Conservation (phyloP, 1,140 invertebrate genomes). For the Watersipora subatra region DNA sequence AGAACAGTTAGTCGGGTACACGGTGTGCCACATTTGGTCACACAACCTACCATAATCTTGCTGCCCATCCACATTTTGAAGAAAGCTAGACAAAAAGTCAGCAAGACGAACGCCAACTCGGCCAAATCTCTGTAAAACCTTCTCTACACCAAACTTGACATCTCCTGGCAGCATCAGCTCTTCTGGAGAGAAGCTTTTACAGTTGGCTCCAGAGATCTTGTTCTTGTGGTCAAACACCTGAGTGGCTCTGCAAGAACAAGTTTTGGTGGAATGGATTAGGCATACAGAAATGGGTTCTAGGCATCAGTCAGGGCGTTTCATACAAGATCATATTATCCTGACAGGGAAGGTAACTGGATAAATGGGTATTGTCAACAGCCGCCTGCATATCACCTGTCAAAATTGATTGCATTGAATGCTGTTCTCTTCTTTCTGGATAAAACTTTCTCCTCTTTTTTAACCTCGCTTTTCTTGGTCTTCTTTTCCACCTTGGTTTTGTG, state of each 20-base stretch:
- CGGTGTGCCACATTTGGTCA: too few relatives aligned
- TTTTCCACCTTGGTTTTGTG: background rate
- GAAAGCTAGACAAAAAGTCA: conserved; percentile 84
- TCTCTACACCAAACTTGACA: conserved; percentile 66
- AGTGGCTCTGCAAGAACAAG: background rate
- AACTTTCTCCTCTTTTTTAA: background rate
- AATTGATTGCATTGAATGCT: conserved; percentile 5
- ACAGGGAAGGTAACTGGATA: too few relatives aligned
- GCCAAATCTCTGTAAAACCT: conserved; percentile 84
- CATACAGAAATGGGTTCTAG: too few relatives aligned
- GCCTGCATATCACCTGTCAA: conserved; percentile 22
- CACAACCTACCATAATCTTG: conserved; percentile 64
- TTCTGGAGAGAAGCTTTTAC: background rate
- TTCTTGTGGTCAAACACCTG: background rate
- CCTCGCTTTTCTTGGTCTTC: background rate
- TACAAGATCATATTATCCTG: too few relatives aligned
- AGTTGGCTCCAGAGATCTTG: conserved; percentile 5
- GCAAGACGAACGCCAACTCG: conserved; percentile 83
- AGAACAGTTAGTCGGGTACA: too few relatives aligned
- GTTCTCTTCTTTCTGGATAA: conserved; percentile 2
- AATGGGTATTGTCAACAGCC: too few relatives aligned
- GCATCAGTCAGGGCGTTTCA: too few relatives aligned
- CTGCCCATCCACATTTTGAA: conserved; percentile 80
- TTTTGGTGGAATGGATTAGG: too few relatives aligned
- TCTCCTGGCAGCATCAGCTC: conserved; percentile 46